These are phyloP conservation scores for Melanocharis versteri DNA, from an alignment of 2,113 vertebrate genomes.

Conservation along the genomic window DNA sequence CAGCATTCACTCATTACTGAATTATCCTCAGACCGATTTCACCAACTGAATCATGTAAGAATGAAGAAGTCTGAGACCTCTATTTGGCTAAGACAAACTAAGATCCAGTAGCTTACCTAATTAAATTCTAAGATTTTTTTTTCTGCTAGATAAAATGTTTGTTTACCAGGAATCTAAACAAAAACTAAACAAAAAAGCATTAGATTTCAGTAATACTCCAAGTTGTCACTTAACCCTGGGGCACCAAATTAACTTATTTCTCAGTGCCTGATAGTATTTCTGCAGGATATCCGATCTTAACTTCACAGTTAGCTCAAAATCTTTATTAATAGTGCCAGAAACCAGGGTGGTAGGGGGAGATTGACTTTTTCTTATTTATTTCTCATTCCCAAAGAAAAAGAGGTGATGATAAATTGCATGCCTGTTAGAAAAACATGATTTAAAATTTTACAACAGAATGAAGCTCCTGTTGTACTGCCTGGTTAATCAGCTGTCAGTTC, in stretches of 20 bases:
- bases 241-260: background rate
- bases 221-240: background rate
- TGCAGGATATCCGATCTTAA: background rate
- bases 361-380: background rate
- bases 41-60: background rate
- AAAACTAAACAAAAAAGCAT: background rate
- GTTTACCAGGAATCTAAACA: background rate
- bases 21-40: background rate
- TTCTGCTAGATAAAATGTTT: background rate
- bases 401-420: background rate
- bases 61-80: background rate
- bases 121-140: background rate
- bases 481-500: slow-evolving; percentile 48
- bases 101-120: background rate
- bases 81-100: background rate
- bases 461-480: slow-evolving; percentile 35
- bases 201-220: background rate
- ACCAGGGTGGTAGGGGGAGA: background rate
- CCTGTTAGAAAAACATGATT: slow-evolving; percentile 35
- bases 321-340: background rate
- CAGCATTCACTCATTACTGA: background rate
- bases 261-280: background rate
- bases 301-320: background rate
- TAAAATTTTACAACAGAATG: slow-evolving; percentile 29
- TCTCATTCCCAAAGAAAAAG: background rate